Evolutionary conservation across 1,140 invertebrate genomes (phyloP), one percentile per base, ranked within the genome.

Genomic region (Ylistrum balloti): DNA sequence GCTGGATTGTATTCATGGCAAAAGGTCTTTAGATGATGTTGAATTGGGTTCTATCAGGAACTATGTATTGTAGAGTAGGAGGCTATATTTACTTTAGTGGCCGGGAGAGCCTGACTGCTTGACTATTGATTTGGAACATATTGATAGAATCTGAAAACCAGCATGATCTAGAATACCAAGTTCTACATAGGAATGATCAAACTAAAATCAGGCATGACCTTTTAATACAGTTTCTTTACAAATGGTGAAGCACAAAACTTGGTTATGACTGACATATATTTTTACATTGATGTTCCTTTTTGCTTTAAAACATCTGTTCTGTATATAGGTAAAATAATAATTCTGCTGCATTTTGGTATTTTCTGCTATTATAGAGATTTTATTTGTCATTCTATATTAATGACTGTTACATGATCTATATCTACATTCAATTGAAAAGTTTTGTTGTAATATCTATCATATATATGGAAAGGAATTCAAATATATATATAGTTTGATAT

Each of bases 91-190:
- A 45, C 41, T 45, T 17, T 17, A 17, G 17, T 17, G 20, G 41
- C 41, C 20, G 41, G 41, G 10, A 17, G 17, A 45, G 41, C 41
- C 41, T 45, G 41, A 45, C 41, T 13, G 9, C 20, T 9, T 5
- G 13, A 38, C 45, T 74, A 74, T 74, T 74, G 56, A 74, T 74
- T 48, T 28, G 56, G 56, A n/a, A 74, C 56, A 28, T 74, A 74
- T 74, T 74, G 41, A 45, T 45, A 45, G 41, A 45, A 45, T 45
- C 41, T 45, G 22, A 20, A 13, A 17, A 48, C 56, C n/a, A n/a
- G 22, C n/a, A 28, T 22, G 45, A 56, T 56, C 2, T 22, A 20
- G 45, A 56, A 56, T 56, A 56, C 7, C n/a, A n/a, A 11, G 22
- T 74, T 74, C n/a, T n/a, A 74, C 56, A 74, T 74, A 28, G n/a